Percentiles rank a stretch among this genome's conserved stretches.
Evolutionary conservation across 2,797 vertebrate species (phyloP).

Genomic region (Eutrigla gurnardus): DNA sequence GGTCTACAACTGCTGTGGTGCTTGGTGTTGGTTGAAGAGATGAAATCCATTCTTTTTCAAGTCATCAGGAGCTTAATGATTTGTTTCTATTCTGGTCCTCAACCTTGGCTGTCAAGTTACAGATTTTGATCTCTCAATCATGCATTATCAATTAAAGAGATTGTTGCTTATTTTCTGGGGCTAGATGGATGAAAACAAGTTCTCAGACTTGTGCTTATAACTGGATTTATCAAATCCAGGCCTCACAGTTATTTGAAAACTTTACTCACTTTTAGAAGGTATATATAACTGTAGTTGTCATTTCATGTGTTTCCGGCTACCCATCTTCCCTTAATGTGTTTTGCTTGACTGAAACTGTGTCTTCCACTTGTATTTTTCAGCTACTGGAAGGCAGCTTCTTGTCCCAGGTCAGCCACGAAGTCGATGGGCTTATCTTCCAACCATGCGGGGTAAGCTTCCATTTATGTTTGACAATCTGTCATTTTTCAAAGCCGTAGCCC

Average conservation of each 20-base stretch:
- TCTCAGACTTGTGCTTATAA: slow-evolving; percentile 17
- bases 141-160: slow-evolving; percentile 47
- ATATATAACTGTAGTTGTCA: slow-evolving; percentile 10
- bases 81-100: slow-evolving; percentile 50
- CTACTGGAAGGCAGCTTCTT: slow-evolving; percentile 97
- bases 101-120: slow-evolving; percentile 33
- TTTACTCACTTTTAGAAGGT: slow-evolving; percentile 15
- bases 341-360: slow-evolving; percentile 38
- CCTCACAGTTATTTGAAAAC: slow-evolving; percentile 15
- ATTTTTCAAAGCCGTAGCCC: slow-evolving; percentile 29
- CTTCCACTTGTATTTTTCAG: slow-evolving; percentile 75
- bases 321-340: slow-evolving; percentile 14
- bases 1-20: slow-evolving; percentile 24
- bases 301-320: slow-evolving; percentile 29
- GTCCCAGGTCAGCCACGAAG: slow-evolving; percentile 97
- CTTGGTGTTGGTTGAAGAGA: slow-evolving; percentile 49
- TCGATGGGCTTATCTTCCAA: slow-evolving; percentile 98
- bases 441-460: slow-evolving; percentile 92
- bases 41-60: slow-evolving; percentile 44
- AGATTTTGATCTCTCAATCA: slow-evolving; percentile 52
- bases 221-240: slow-evolving; percentile 3
- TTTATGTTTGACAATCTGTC: slow-evolving; percentile 37
- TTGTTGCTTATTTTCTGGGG: slow-evolving; percentile 29
- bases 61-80: slow-evolving; percentile 50
- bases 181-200: slow-evolving; percentile 33